Percentiles rank a stretch among this genome's conserved stretches.
phyloP scores from a whole-genome alignment of 2,888 invertebrate genomes.

The Phlogophora meticulosa region DNA sequence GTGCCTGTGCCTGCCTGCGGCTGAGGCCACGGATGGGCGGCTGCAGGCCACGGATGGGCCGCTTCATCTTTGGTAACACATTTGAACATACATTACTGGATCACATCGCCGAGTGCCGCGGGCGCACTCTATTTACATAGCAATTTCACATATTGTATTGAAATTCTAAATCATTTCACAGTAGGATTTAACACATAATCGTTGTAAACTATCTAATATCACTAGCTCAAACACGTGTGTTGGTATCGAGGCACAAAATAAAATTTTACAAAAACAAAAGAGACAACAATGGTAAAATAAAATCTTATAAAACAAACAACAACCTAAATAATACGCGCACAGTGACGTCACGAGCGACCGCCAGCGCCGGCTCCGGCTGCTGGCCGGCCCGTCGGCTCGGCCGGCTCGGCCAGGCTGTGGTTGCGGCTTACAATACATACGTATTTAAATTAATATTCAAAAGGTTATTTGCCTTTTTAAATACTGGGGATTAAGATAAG shows the following conservation, averaged over 20 bases:
- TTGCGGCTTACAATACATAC: conserved; percentile 46
- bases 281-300: conserved; percentile 88
- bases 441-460: conserved; percentile 58
- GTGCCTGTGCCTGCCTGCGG: too few relatives aligned
- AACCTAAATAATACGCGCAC: conserved; percentile 72
- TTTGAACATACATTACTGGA: conserved; percentile 80
- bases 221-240: conserved; percentile 78
- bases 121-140: conserved; percentile 28
- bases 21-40: conserved; percentile 12
- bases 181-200: conserved; percentile 74
- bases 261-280: conserved; percentile 83
- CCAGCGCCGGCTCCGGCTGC: not conserved
- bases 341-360: conserved; percentile 20
- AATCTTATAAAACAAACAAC: conserved; percentile 85
- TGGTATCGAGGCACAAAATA: conserved; percentile 84
- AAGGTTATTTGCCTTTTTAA: conserved; percentile 65
- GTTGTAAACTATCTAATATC: conserved; percentile 88
- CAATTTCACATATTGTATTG: conserved; percentile 40
- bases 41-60: conserved; percentile 76
- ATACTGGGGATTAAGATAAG: conserved; percentile 74
- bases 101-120: conserved; percentile 61
- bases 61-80: conserved; percentile 87
- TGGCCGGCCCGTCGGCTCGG: conserved; percentile 10
- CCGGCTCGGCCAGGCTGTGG: conserved; percentile 24
- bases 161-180: conserved; percentile 49